Evolutionary conservation across 2,797 vertebrate genomes (phyloP).

Genomic region (Cyclopterus lumpus): DNA sequence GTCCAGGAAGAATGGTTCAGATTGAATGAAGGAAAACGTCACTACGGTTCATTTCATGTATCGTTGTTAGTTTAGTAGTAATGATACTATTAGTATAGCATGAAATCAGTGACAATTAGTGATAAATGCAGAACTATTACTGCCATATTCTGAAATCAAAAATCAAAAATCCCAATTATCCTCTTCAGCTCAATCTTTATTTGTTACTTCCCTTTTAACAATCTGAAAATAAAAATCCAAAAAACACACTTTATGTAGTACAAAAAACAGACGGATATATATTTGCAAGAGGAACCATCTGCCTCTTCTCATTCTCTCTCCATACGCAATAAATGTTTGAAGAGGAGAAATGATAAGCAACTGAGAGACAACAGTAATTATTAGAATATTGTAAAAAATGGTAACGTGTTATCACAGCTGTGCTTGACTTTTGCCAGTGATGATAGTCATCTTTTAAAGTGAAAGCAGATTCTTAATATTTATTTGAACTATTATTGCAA

Average conservation of each 20-base stretch:
- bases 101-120: constrained; percentile 4
- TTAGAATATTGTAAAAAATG: background rate
- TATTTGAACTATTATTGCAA: background rate
- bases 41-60: background rate
- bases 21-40: background rate
- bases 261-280: constrained; percentile 47
- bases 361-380: background rate
- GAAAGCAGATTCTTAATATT: background rate
- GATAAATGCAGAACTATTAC: background rate
- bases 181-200: constrained; percentile 70
- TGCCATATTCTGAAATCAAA: constrained; percentile 28
- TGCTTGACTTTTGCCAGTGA: background rate
- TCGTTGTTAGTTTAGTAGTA: background rate
- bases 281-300: constrained; percentile 13
- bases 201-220: constrained; percentile 63
- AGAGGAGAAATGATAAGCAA: constrained; percentile 6
- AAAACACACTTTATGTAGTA: constrained; percentile 48
- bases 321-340: constrained; percentile 8
- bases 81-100: background rate
- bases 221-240: constrained; percentile 42
- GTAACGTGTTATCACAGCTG: background rate
- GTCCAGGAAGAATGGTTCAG: background rate
- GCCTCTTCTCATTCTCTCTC: constrained; percentile 4
- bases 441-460: background rate
- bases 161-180: constrained; percentile 56